Conservation (phyloP, 1,140 invertebrate genomes). For the Conopomorpha cramerella region DNA sequence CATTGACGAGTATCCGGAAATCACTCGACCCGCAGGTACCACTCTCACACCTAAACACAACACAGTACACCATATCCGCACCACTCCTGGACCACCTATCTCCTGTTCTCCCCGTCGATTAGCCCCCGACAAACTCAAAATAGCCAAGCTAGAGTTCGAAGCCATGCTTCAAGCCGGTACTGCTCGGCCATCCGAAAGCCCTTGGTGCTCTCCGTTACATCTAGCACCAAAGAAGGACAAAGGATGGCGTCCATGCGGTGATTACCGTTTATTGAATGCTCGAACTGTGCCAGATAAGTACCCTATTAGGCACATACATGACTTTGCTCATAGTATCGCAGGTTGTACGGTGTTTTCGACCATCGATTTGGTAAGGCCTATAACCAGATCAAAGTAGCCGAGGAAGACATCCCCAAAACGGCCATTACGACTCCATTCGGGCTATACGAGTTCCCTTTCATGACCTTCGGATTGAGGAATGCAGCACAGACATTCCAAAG, state of each 20-base stretch:
- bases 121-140: slow-evolving; percentile 3
- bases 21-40: slow-evolving; percentile 7
- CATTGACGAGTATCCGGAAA: slow-evolving; percentile 1
- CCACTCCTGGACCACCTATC: slow-evolving; percentile 26
- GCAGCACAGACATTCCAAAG: no score
- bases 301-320: no score
- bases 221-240: slow-evolving; percentile 6
- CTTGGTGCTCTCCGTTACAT: slow-evolving; percentile 17
- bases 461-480: no score
- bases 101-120: neutral
- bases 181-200: no score
- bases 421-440: no score
- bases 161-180: no score
- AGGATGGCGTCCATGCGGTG: no score
- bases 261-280: slow-evolving; percentile 18
- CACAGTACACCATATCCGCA: no score
- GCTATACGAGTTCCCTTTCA: no score
- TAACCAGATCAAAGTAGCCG: slow-evolving; percentile 34
- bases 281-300: no score
- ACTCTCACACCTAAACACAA: slow-evolving; percentile 15
- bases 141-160: slow-evolving; percentile 1
- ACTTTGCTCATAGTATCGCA: no score
- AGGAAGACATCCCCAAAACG: slow-evolving; percentile 29
- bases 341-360: slow-evolving; percentile 32
- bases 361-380: slow-evolving; percentile 56